Percentiles rank a stretch among this genome's conserved stretches.
phyloP scores from a whole-genome alignment of 1,140 invertebrate species.

The Pemphigus obesinymphae region DNA sequence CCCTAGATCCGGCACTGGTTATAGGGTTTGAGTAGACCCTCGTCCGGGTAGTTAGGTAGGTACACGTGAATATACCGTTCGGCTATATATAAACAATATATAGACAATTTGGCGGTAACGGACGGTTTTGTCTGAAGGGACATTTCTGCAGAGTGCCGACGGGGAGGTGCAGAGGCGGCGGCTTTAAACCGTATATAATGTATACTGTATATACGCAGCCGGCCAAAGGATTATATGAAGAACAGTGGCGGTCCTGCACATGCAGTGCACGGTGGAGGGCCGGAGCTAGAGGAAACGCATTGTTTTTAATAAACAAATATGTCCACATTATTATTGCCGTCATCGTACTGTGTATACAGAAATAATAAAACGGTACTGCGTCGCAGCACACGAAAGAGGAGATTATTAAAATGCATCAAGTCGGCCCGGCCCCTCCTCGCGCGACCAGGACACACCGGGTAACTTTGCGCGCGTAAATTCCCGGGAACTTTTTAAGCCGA shows the following conservation, averaged over 20 bases:
- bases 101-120: background rate
- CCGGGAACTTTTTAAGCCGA: background rate
- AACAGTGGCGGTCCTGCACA: background rate
- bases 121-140: background rate
- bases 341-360: background rate
- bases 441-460: background rate
- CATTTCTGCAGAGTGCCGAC: background rate
- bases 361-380: background rate
- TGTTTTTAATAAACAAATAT: constrained; percentile 39
- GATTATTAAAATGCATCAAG: constrained; percentile 28
- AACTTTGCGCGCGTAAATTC: background rate
- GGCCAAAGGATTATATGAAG: constrained; percentile 14
- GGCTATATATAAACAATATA: too few species aligned
- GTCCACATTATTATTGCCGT: background rate
- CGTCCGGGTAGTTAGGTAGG: too few species aligned
- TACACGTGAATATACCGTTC: too few species aligned
- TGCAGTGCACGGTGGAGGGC: background rate
- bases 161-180: background rate
- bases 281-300: background rate
- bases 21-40: too few species aligned
- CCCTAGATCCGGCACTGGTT: too few species aligned
- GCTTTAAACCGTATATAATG: background rate
- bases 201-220: too few species aligned
- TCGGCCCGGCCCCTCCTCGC: background rate
- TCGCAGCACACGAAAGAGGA: background rate